Conservation (phyloP, 1,140 invertebrate species). For the Cotesia chilonis region DNA sequence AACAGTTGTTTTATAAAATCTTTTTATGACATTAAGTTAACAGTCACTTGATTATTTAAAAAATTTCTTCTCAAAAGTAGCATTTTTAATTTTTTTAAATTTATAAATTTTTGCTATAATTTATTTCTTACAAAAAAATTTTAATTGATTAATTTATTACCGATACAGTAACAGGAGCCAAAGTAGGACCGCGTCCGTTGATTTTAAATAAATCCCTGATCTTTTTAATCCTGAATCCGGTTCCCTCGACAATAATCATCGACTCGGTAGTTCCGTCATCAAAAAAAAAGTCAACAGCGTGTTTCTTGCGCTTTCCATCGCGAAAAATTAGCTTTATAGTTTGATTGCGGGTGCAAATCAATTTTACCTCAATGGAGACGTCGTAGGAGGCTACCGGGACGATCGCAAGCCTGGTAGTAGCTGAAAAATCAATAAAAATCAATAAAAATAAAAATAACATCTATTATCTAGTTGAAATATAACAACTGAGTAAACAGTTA, state of each 20-base stretch:
- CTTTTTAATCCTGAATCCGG: conserved; percentile 67
- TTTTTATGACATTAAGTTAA: no score
- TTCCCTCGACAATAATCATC: conserved; percentile 63
- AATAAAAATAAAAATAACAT: not conserved
- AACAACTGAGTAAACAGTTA: no score
- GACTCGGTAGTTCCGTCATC: conserved; percentile 39
- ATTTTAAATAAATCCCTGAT: conserved; percentile 64
- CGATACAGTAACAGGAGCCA: conserved; percentile 69
- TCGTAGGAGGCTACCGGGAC: conserved; percentile 60
- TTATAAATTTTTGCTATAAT: no score
- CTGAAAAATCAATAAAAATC: conserved; percentile 48
- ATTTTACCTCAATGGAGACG: conserved; percentile 57
- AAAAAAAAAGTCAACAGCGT: conserved; percentile 50
- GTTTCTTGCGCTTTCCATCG: conserved; percentile 48
- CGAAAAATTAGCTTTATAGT: conserved; percentile 53
- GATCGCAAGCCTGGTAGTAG: conserved; percentile 65
- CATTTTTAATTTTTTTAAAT: no score
- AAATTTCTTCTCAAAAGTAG: no score
- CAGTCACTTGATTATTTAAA: no score
- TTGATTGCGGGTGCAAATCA: conserved; percentile 42
- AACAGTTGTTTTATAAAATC: no score
- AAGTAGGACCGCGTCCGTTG: conserved; percentile 68
- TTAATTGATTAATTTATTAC: conserved; percentile 53
- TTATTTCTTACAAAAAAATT: not conserved
- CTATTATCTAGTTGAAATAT: not conserved